Percentiles rank a stretch among this genome's conserved stretches.
phyloP scores from a whole-genome alignment of 2,113 vertebrate species.

The Pan troglodytes region NHGRI_mPanTro3-v2.1_pri NC_072419.2:24471001-24471500 shows the following conservation, averaged over 20 bases:
- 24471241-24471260: conserved; percentile 97
- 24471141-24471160: neutral
- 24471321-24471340: conserved; percentile 94
- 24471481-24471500: neutral
- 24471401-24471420: neutral
- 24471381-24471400: neutral
- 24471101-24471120: neutral
- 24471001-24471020: too few relatives aligned
- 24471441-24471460: neutral
- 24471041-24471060: neutral
- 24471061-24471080: neutral
- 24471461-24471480: neutral
- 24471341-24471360: conserved; percentile 85
- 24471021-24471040: neutral
- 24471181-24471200: neutral
- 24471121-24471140: neutral
- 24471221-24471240: conserved; percentile 99
- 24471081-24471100: neutral
- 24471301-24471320: conserved; percentile 96
- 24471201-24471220: conserved; percentile 84
- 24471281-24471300: conserved; percentile 99
- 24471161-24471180: neutral
- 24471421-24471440: neutral
- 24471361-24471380: neutral
- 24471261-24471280: conserved; percentile 97